Evolutionary conservation across 2,113 vertebrate genomes (phyloP), one percentile per base, ranked within the genome.

Genomic region (Gasterosteus aculeatus): DNA sequence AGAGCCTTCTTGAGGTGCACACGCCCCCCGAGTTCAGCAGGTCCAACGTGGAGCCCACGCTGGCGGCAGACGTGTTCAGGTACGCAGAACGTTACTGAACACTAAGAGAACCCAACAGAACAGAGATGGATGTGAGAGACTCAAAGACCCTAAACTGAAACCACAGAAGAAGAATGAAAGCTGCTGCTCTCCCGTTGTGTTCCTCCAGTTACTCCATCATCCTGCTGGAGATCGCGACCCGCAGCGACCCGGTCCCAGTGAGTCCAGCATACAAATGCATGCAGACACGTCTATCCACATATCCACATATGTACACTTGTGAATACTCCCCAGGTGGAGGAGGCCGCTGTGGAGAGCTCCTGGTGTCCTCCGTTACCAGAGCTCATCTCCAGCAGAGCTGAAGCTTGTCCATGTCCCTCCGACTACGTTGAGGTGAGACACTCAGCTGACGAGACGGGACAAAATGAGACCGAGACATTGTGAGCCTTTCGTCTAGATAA

Each of bases 181-280:
- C 33, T 33, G 33, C 35, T 38, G 35, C 35, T 38, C 5, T 38
- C 35, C 1, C 35, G 5, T 54, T n/a, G 1, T 74, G 26, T 61
- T 6, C 85, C 89, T 87, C 18, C 89, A 96, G 95, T 82, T 96
- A 95, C 47, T 94, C 94, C 10, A 95, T 96, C 64, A 94, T 97
- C 90, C 93, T 96, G 62, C 76, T 98, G 88, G 95, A 96, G 93
- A 94, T 96, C 15, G 94, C 94, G 14, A 95, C 92, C 39, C 91
- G 95, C 91, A 95, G 82, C 61, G 93, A 96, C 66, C 91, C 92
- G 0, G 88, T 95, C 16, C 91, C 86, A 10, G 94, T 96, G 93
- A 96, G 95, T 88, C 22, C 10, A 14, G 5, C 33, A 33, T 33
- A 1, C 5, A 5, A 5, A 38, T 26, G 1, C 35, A 38, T 1